Evolutionary conservation across 2,888 invertebrate species (phyloP), one percentile per base, ranked within the genome.

Genomic region (Schizaphis graminum): DNA sequence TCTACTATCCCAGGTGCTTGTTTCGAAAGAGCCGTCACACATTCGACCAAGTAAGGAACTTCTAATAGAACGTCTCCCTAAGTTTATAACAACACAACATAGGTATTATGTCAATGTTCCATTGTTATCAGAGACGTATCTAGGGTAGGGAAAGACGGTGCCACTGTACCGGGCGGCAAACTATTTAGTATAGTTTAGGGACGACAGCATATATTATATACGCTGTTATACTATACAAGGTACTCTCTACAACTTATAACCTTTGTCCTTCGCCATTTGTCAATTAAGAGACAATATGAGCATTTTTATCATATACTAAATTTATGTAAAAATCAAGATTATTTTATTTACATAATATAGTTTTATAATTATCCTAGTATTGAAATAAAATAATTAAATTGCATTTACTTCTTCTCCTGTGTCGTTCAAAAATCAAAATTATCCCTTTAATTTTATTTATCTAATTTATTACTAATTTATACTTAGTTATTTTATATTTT

Each of bases 11-110:
- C 91, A 41, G 90, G 49, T 7, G 21, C 28, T 86, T 90, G 85
- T 94, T 86, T 53, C 5, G 91, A 90, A 49, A 94, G 61, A 41
- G 91, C 86, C 1, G 91, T 94, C 3, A 94, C 94, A 61, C 89
- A 94, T 91, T 94, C 94, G 11, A 94, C 61, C 26, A 94, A 94
- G 53, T 91, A 21, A 3, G 94, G 94, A 4, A 94, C 86, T 86
- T 94, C 86, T 44, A 94, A 91, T 5, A 94, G n/a, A n/a, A 94
- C 26, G n/a, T 94, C 94, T 49, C 94, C 94, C 94, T 94, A 90
- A 44, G 13, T 57, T 44, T 3, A 47, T 44, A 57, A 57, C 10
- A 91, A 26, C 2, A 67, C 67, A 67, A 35, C 35, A 77, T 35
- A 77, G 21, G 21, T 21, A 67, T 67, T 77, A 77, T 35, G 35